A percentile compares a stretch with the other conserved stretches of the same genome.
phyloP scores from a whole-genome alignment of 2,113 vertebrate species.

The Ceyx melanurus region DNA sequence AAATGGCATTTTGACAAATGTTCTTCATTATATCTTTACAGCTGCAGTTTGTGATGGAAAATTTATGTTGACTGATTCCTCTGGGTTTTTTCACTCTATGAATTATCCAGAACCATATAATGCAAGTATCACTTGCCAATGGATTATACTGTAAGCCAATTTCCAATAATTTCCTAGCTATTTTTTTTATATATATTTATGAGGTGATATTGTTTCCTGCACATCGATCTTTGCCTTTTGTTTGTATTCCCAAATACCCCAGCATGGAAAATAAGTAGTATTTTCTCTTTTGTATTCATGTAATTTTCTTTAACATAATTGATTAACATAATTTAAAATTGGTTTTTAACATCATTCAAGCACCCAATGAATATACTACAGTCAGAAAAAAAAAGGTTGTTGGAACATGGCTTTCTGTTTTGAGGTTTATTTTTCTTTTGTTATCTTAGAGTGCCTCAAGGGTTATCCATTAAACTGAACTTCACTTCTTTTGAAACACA shows the following conservation, averaged over 20 bases:
- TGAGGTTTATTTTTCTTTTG: slow-evolving; percentile 3
- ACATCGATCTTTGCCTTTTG: not conserved
- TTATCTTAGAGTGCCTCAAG: slow-evolving; percentile 69
- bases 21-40: slow-evolving; percentile 56
- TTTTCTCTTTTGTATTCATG: not conserved
- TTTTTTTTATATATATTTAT: not conserved
- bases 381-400: not conserved
- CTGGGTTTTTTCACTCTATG: slow-evolving; percentile 76
- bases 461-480: slow-evolving; percentile 73
- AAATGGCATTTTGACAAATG: not conserved
- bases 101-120: slow-evolving; percentile 69
- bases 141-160: slow-evolving; percentile 78
- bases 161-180: not conserved
- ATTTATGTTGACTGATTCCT: slow-evolving; percentile 75
- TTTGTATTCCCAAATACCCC: not conserved
- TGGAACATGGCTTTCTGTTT: not conserved
- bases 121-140: slow-evolving; percentile 62
- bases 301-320: not conserved
- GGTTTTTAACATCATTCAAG: not conserved
- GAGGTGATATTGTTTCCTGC: not conserved
- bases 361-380: not conserved
- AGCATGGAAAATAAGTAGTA: not conserved
- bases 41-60: slow-evolving; percentile 78
- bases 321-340: too few relatives aligned
- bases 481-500: slow-evolving; percentile 71